A percentile compares a stretch with the other conserved stretches of the same genome.
Evolutionary conservation across 1,140 invertebrate genomes (phyloP).

Genomic region (Vanessa tameamea): DNA sequence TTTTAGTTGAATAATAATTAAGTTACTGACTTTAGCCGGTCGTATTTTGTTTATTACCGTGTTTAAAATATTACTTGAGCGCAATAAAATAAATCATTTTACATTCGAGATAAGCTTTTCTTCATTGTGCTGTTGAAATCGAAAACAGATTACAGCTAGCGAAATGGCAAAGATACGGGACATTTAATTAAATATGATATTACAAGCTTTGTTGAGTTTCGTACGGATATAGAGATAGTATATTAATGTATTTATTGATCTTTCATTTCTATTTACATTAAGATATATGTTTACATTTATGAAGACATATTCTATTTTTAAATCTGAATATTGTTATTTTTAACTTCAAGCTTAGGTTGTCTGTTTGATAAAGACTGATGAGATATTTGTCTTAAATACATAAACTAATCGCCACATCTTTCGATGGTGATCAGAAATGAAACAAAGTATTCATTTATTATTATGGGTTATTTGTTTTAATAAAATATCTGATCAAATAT

Average conservation of each 20-base stretch:
- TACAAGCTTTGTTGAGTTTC: constrained; percentile 28
- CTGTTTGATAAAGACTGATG: too few species aligned
- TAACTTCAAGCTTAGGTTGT: too few species aligned
- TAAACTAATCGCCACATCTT: too few species aligned
- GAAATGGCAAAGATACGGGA: constrained; percentile 39
- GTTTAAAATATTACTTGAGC: constrained; percentile 50
- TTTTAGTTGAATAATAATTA: constrained; percentile 63
- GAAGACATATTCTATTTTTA: not conserved
- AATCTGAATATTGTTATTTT: too few species aligned
- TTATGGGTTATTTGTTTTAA: too few species aligned
- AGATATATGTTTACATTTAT: not conserved
- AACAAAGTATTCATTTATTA: too few species aligned
- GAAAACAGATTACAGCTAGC: constrained; percentile 45
- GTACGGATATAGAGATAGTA: not conserved
- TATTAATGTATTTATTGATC: not conserved
- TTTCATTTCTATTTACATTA: not conserved
- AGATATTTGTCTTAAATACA: too few species aligned
- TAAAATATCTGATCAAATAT: too few species aligned
- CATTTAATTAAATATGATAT: constrained; percentile 40
- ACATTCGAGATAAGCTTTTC: constrained; percentile 53
- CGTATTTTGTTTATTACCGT: constrained; percentile 58
- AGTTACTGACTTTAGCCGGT: constrained; percentile 50
- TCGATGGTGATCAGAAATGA: too few species aligned
- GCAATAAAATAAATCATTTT: constrained; percentile 67
- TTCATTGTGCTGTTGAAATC: constrained; percentile 51